Percentiles rank a stretch among this genome's conserved stretches.
Conservation (phyloP, 2,888 invertebrate species). For the Aphidius colemani region DNA sequence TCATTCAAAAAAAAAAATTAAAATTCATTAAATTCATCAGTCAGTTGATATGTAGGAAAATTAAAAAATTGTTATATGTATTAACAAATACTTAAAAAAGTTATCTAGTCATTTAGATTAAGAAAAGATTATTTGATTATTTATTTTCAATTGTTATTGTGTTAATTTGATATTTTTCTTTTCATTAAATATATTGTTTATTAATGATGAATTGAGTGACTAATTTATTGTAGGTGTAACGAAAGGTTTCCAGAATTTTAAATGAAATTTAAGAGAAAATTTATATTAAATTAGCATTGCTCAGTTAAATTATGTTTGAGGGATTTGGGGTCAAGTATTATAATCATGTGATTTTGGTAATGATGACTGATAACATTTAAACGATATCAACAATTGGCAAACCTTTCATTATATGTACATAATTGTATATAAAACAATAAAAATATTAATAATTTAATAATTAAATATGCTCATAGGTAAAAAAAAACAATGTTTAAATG, state of each 20-base stretch:
- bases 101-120: too few species aligned
- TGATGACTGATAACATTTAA: background rate
- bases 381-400: slow-evolving; percentile 29
- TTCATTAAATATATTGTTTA: too few species aligned
- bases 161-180: too few species aligned
- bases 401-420: slow-evolving; percentile 47
- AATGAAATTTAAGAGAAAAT: background rate
- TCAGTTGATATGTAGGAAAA: slow-evolving; percentile 4
- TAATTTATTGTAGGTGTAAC: slow-evolving; percentile 37
- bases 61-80: background rate
- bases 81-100: too few species aligned
- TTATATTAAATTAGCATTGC: slow-evolving; percentile 15
- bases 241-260: slow-evolving; percentile 36
- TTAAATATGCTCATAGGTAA: too few species aligned
- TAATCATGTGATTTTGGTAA: background rate
- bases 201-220: too few species aligned
- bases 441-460: too few species aligned
- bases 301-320: slow-evolving; percentile 14
- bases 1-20: background rate
- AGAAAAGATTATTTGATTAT: too few species aligned
- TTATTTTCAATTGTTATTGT: too few species aligned
- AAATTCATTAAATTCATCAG: background rate
- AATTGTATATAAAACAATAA: slow-evolving; percentile 49
- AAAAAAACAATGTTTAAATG: too few species aligned
- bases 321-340: slow-evolving; percentile 9